These are phyloP conservation scores for Netelia inedita DNA, from an alignment of 2,888 invertebrate species.

Conservation along the genomic window DNA sequence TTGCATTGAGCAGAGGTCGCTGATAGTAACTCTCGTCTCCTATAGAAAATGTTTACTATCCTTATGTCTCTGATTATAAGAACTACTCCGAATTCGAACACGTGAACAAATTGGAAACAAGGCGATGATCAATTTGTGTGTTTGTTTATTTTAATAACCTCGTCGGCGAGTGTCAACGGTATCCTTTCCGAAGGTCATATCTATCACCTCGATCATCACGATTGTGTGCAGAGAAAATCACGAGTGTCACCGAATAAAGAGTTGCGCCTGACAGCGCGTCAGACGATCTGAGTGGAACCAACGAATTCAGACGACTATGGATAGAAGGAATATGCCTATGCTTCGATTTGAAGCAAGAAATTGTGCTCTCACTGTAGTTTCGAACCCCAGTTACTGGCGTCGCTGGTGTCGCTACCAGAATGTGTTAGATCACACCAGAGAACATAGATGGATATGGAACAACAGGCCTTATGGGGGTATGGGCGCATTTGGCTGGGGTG, in stretches of 20 bases:
- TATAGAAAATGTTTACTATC: slow-evolving; percentile 49
- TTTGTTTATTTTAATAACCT: slow-evolving; percentile 13
- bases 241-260: not conserved
- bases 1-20: slow-evolving; percentile 66
- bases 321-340: too few relatives aligned
- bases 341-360: too few relatives aligned
- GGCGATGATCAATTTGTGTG: not conserved
- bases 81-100: slow-evolving; percentile 13
- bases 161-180: slow-evolving; percentile 20
- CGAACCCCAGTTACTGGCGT: too few relatives aligned
- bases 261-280: not conserved
- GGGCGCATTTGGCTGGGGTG: too few relatives aligned
- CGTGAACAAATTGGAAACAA: not conserved
- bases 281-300: not conserved
- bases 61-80: not conserved
- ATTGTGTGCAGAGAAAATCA: slow-evolving; percentile 18
- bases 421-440: too few relatives aligned
- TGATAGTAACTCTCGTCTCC: slow-evolving; percentile 67
- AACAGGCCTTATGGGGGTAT: too few relatives aligned
- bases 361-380: too few relatives aligned
- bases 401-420: too few relatives aligned
- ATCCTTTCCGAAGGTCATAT: slow-evolving; percentile 16
- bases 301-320: too few relatives aligned
- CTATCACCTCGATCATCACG: slow-evolving; percentile 33
- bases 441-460: too few relatives aligned